These are phyloP conservation scores for western clawed frog (Xenopus tropicalis) DNA, from an alignment of 2,113 vertebrate species.

Conservation along the genomic window DNA sequence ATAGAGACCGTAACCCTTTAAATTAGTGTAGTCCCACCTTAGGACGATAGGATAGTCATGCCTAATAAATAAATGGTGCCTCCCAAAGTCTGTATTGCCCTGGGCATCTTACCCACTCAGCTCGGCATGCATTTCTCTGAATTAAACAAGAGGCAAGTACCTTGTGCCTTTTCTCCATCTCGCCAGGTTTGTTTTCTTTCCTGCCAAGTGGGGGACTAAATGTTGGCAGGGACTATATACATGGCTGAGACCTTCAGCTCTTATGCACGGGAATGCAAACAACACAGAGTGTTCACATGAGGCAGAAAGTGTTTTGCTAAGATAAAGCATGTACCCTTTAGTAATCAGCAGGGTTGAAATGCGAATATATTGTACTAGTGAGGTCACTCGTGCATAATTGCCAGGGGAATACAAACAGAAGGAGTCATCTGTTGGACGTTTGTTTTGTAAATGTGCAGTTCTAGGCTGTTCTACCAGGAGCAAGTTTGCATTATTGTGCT, in stretches of 20 bases:
- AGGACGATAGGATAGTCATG: too few relatives aligned
- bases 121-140: too few relatives aligned
- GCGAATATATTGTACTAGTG: not conserved
- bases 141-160: not conserved
- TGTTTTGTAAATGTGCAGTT: too few relatives aligned
- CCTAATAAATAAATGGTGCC: too few relatives aligned
- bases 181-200: not conserved
- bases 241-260: slow-evolving; percentile 29
- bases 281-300: slow-evolving; percentile 22
- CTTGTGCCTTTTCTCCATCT: not conserved
- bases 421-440: not conserved
- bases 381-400: slow-evolving; percentile 32
- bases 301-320: slow-evolving; percentile 26
- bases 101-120: too few relatives aligned
- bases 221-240: not conserved
- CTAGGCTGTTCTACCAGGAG: too few relatives aligned
- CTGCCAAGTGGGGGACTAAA: not conserved
- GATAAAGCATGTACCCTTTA: slow-evolving; percentile 26
- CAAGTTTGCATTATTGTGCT: too few relatives aligned
- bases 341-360: not conserved
- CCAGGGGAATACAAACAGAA: slow-evolving; percentile 24
- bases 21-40: too few relatives aligned
- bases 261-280: slow-evolving; percentile 30
- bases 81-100: too few relatives aligned
- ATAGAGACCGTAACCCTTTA: too few relatives aligned